Base-by-base conservation (phyloP, 2,797 vertebrate genomes). In the Pantherophis vulpinus region DNA sequence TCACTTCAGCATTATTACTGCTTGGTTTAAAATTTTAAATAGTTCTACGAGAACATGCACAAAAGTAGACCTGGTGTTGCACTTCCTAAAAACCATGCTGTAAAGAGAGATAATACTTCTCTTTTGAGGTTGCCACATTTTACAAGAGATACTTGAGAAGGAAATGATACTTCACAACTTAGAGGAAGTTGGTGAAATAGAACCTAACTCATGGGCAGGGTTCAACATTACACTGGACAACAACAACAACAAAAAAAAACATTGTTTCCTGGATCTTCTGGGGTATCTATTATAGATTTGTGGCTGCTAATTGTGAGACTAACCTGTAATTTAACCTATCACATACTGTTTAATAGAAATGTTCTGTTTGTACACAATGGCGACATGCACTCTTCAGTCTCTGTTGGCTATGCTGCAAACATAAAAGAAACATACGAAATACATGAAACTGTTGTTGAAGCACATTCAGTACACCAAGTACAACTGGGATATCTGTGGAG, bases 91-190 rank as follows among this genome's bases (percentile, higher is more conserved):
- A 95, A 59, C 11, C 74, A 94, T 93, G 61, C 59, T 55, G 56
- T 32, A 74, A 89, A 79, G 10, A 90, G 18, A 90, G 89, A 89
- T 37, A 58, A 94, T 86, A 86, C 94, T 95, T 74, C 94, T 32
- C 47, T 94, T 95, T 95, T 88, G 90, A 37, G 93, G 90, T 88
- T 18, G 94, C 13, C 8, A 5, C 93, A 89, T 94, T 95, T 60
- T 94, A 51, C 29, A 51, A 93, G 91, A 95, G 5, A 87, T 79
- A 91, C 88, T 58, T 54, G 0, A 16, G 87, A 70, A 91, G 1
- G 91, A 95, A 95, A 56, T 10, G 11, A 70, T 90, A 88, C 0
- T 0, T 87, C 18, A 16, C 6, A 47, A 87, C 12, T 93, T 92
- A 29, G 25, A 7, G 86, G 7, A 90, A 51, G 87, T 1, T 47